phyloP scores from a whole-genome alignment of 2,888 invertebrate genomes.

The Blomia tropicalis region DNA sequence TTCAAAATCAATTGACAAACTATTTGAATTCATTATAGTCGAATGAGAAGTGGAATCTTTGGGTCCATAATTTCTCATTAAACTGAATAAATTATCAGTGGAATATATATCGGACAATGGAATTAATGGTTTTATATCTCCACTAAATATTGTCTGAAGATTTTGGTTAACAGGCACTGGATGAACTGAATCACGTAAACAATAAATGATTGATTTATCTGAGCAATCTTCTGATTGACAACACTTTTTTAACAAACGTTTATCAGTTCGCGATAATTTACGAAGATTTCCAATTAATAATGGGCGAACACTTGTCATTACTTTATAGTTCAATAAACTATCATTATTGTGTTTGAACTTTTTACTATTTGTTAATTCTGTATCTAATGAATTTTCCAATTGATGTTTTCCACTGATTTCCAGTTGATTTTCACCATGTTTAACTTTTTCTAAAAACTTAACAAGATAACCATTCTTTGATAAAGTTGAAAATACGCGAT shows the following conservation, averaged over 20 bases:
- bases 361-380: neutral
- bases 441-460: neutral
- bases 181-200: neutral
- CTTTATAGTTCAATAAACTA: constrained; percentile 1
- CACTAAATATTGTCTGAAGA: neutral
- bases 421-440: neutral
- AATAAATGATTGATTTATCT: constrained; percentile 8
- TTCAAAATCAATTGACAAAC: neutral
- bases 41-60: neutral
- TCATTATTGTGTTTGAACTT: neutral
- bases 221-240: neutral
- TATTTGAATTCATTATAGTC: neutral
- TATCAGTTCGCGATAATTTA: constrained; percentile 4
- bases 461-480: constrained; percentile 21
- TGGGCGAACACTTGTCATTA: constrained; percentile 8
- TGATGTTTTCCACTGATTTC: neutral
- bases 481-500: constrained; percentile 11
- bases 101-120: neutral
- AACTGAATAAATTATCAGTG: neutral
- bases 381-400: neutral
- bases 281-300: neutral
- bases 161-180: neutral
- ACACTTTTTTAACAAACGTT: constrained; percentile 2
- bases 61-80: neutral
- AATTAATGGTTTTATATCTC: neutral